phyloP scores from a whole-genome alignment of 2,113 vertebrate genomes.

The Ploceus nigricollis region DNA sequence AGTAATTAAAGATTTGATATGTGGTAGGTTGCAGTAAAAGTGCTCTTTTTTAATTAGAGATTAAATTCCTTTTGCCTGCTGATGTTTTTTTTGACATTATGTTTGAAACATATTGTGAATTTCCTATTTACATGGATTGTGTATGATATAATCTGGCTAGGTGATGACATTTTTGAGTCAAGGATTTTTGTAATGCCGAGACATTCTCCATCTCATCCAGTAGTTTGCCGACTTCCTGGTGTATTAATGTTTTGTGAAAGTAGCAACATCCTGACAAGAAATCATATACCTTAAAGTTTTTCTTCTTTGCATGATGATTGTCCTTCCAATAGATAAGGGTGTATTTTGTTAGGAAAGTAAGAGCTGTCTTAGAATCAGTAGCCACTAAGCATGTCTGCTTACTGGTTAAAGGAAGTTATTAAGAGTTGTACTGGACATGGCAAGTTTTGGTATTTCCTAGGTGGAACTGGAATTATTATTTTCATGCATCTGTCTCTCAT shows the following conservation, averaged over 20 bases:
- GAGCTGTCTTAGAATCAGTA: not conserved
- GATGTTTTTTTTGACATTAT: conserved; percentile 11
- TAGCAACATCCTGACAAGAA: not conserved
- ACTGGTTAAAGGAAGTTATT: not conserved
- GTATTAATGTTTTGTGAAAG: not conserved
- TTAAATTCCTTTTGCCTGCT: conserved; percentile 24
- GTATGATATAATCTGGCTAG: not conserved
- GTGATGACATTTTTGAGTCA: not conserved
- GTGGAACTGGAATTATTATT: not conserved
- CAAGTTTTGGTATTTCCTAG: not conserved
- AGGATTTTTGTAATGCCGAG: not conserved
- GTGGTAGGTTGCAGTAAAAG: conserved; percentile 39
- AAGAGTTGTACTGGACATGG: not conserved
- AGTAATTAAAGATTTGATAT: conserved; percentile 67
- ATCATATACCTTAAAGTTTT: not conserved
- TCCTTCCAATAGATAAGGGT: not conserved
- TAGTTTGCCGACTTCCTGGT: not conserved
- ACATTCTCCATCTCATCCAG: not conserved
- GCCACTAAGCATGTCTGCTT: not conserved
- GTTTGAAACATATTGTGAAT: not conserved
- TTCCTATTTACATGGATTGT: not conserved
- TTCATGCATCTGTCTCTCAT: not conserved
- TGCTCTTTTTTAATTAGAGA: conserved; percentile 35
- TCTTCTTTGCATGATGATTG: not conserved
- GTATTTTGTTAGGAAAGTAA: not conserved